phyloP scores from a whole-genome alignment of 1,140 invertebrate species.

The Zaprionus inermis region DNA sequence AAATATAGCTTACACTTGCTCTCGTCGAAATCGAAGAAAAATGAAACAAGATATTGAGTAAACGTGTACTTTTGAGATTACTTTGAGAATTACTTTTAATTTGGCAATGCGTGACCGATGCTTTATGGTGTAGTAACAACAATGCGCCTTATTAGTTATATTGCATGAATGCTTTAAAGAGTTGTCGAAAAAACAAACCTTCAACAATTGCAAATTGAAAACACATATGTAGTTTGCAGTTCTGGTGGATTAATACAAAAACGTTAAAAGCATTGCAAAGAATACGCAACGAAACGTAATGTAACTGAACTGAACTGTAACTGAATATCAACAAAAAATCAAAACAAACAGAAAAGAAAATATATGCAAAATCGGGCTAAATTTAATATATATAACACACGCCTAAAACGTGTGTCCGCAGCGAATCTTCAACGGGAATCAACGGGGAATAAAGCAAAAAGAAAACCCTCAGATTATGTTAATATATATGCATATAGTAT shows the following conservation, averaged over 20 bases:
- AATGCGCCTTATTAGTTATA: constrained; percentile 64
- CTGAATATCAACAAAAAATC: constrained; percentile 32
- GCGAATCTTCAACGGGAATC: constrained; percentile 20
- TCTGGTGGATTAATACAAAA: constrained; percentile 67
- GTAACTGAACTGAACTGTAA: constrained; percentile 40
- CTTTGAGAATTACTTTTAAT: constrained; percentile 30
- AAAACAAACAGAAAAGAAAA: constrained; percentile 26
- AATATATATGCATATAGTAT: background rate
- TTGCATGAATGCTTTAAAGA: constrained; percentile 59
- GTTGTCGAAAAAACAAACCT: constrained; percentile 59
- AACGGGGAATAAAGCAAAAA: constrained; percentile 13
- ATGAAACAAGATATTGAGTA: constrained; percentile 33
- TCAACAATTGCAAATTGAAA: constrained; percentile 68
- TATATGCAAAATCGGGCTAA: constrained; percentile 25
- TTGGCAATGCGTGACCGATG: constrained; percentile 81
- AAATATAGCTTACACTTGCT: constrained; percentile 48
- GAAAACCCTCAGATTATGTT: constrained; percentile 11
- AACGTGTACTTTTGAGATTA: constrained; percentile 47
- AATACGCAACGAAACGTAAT: constrained; percentile 50
- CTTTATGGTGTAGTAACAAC: constrained; percentile 56
- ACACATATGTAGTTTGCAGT: constrained; percentile 64
- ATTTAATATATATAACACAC: constrained; percentile 19
- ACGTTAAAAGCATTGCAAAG: constrained; percentile 74
- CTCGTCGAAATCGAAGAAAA: constrained; percentile 38
- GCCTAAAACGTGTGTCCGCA: constrained; percentile 30